Evolutionary conservation across 2,113 vertebrate species (phyloP), one percentile per base, ranked within the genome.

Genomic region (Piliocolobus tephrosceles): DNA sequence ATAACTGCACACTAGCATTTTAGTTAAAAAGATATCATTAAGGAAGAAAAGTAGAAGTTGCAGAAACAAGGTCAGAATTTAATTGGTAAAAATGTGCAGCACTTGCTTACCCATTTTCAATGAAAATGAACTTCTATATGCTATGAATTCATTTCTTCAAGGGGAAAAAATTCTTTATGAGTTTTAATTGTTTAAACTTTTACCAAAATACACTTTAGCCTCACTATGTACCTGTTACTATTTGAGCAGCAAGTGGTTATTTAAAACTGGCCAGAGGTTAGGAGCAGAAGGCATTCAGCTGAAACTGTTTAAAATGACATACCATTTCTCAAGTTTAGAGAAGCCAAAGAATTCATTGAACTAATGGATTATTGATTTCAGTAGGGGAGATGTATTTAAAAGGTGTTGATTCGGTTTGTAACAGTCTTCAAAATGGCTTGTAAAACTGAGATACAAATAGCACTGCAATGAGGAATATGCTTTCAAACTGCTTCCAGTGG

Each of bases 11-110:
- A 50, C 82, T 79, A 88, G 66, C 45, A 84, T 88, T 86, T 98
- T 57, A 52, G 90, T 96, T 93, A 94, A 96, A 96, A 85, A 98
- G 38, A 32, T 40, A 23, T 17, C 52, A 23, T 43, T 66, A 88
- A 85, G 18, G 50, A 45, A 83, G 57, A 58, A 68, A 27, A 23
- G 68, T 32, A 76, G 20, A 47, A 78, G 79, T 70, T 94, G 68
- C 55, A 95, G 86, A 68, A 96, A 97, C 20, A 92, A 93, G 45
- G 38, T 90, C 88, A 94, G 64, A 11, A 90, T 95, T 96, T 98
- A 97, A 98, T 97, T 96, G 96, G 93, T 96, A 96, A 97, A n/a
- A 97, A 96, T 97, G 91, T 95, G 76, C 90, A 95, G 89, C 84
- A 94, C 91, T 95, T 96, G 96, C 84, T 97, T 38, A 18, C 87